Percentiles rank a stretch among this genome's conserved stretches.
phyloP scores from a whole-genome alignment of 2,888 invertebrate species.

The Archips crataeganus region DNA sequence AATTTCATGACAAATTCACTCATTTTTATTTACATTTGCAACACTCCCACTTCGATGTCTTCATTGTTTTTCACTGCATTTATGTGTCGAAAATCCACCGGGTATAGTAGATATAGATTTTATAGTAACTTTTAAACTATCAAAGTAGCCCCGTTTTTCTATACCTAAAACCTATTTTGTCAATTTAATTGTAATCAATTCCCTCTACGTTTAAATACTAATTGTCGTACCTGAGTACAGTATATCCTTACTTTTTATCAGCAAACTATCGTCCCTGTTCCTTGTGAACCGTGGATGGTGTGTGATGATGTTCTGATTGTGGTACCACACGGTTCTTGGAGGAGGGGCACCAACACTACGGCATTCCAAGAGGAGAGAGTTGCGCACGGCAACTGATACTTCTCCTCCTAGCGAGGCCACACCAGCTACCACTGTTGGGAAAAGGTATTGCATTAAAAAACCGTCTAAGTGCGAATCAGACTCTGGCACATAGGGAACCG shows the following conservation, averaged over 20 bases:
- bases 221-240: not conserved
- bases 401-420: constrained; percentile 87
- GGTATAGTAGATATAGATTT: too few relatives aligned
- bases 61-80: too few relatives aligned
- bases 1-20: too few relatives aligned
- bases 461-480: not conserved
- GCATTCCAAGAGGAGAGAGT: constrained; percentile 73
- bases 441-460: not conserved
- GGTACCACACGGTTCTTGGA: constrained; percentile 82
- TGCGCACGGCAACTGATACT: constrained; percentile 74
- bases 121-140: too few relatives aligned
- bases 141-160: too few relatives aligned
- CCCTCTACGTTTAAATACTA: not conserved
- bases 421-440: constrained; percentile 85
- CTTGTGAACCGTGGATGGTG: constrained; percentile 80
- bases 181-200: too few relatives aligned
- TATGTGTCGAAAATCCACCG: too few relatives aligned
- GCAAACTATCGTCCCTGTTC: constrained; percentile 76
- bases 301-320: constrained; percentile 82
- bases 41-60: too few relatives aligned
- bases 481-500: too few relatives aligned
- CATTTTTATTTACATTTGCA: too few relatives aligned
- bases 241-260: constrained; percentile 74
- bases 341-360: constrained; percentile 78
- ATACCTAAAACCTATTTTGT: too few relatives aligned